Evolutionary conservation across 2,797 vertebrate species (phyloP), one percentile per base, ranked within the genome.

Genomic region (Bothrops alternatus): DNA sequence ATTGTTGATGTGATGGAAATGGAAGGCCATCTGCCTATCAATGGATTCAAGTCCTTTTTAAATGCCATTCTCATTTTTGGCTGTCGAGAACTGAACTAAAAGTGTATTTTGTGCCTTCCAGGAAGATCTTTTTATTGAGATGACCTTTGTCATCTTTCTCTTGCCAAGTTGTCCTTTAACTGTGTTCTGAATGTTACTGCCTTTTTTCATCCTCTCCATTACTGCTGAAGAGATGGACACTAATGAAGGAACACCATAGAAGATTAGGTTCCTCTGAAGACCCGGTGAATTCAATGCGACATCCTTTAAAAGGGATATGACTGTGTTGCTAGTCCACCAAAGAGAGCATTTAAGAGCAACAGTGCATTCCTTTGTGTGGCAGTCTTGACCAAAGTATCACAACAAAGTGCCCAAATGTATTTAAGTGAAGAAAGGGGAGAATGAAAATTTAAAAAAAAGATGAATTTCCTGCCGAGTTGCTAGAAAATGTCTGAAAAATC

Each of bases 131-230:
- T 92, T 93, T 73, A 92, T 91, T 87, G 12, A 93, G 90, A 91
- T 89, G 91, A 61, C 87, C 92, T 94, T 42, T 4, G 93, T 95
- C 95, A 92, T 93, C 91, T 94, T 61, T 28, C 6, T 18, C 42
- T 94, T 96, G 92, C 96, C 95, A 95, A 95, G 95, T 94, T 93
- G 47, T 60, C 92, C 87, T 50, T 89, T 92, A 58, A 94, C 61
- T 94, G 89, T 93, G 93, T 92, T 93, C 95, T 95, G 95, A 95
- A 91, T 96, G 93, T n/a, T 55, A 88, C 88, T 93, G 85, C 73
- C 93, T 42, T 92, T 53, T 93, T 94, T 94, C 91, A 18, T 93
- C 3, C 90, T 94, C 95, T 96, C 94, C 93, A 92, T 53, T 0
- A 91, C 87, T 90, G 18, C 0, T 0, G 55, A 92, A 58, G 85